These are phyloP conservation scores for Cosmopolites sordidus DNA, from an alignment of 2,888 invertebrate genomes.

Conservation along the genomic window DNA sequence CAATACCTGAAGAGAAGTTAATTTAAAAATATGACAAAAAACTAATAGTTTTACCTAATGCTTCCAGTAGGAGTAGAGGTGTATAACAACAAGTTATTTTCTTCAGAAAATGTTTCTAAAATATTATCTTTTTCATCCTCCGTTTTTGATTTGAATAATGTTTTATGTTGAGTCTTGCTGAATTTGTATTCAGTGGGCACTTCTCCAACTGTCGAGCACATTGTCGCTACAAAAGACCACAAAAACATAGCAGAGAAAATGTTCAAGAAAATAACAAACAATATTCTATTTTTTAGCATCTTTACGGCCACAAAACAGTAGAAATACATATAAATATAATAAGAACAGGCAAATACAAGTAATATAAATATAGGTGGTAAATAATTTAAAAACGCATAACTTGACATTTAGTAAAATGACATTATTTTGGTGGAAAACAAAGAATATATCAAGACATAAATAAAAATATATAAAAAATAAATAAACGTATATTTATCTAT, in stretches of 20 bases:
- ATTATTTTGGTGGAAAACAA: too few relatives aligned
- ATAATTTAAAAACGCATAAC: constrained; percentile 10
- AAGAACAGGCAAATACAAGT: constrained; percentile 11
- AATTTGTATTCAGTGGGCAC: constrained; percentile 31
- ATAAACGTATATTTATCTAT: too few relatives aligned
- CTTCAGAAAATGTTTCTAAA: constrained; percentile 20
- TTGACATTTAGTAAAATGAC: constrained; percentile 16
- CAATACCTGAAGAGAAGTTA: constrained; percentile 34
- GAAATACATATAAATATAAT: constrained; percentile 15
- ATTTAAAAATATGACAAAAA: neutral
- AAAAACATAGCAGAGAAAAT: constrained; percentile 28
- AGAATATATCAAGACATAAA: too few relatives aligned
- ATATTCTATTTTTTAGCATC: constrained; percentile 4
- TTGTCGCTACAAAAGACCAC: constrained; percentile 31
- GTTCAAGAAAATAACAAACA: constrained; percentile 12
- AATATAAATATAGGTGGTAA: constrained; percentile 18
- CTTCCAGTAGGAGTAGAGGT: constrained; percentile 63
- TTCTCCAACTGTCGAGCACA: constrained; percentile 20
- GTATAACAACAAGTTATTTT: constrained; percentile 62
- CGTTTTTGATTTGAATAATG: constrained; percentile 12
- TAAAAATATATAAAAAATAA: too few relatives aligned
- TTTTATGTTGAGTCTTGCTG: constrained; percentile 17
- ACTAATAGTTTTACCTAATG: constrained; percentile 15
- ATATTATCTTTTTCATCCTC: constrained; percentile 21
- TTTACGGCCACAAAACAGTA: constrained; percentile 15